A percentile compares a stretch with the other conserved stretches of the same genome.
These are phyloP conservation scores for Psephotus haematonotus DNA, from an alignment of 2,113 vertebrate genomes.

Conservation along the genomic window DNA sequence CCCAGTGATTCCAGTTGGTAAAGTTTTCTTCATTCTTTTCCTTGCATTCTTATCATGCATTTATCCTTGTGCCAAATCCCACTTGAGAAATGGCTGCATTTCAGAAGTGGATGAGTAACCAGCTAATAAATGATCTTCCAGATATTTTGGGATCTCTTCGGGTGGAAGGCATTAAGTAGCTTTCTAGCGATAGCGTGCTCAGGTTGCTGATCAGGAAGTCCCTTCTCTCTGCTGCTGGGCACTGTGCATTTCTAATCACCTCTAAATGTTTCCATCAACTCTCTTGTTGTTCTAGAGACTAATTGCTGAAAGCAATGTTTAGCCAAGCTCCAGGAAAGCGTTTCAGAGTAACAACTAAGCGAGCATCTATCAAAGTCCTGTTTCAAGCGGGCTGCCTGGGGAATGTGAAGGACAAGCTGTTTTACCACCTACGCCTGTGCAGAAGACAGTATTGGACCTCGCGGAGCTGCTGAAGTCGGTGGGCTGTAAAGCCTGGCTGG, in stretches of 20 bases:
- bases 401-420: neutral
- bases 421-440: fast-evolving
- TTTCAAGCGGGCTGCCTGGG: neutral
- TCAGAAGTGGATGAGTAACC: neutral
- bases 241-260: neutral
- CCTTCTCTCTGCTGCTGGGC: neutral
- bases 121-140: neutral
- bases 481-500: fast-evolving
- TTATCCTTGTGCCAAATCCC: neutral
- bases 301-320: neutral
- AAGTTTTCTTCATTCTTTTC: neutral
- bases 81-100: neutral
- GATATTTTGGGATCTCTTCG: neutral
- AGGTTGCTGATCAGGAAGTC: neutral
- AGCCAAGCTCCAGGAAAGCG: neutral
- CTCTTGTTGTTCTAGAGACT: neutral
- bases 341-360: neutral
- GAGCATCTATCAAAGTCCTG: neutral
- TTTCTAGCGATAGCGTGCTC: neutral
- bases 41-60: neutral
- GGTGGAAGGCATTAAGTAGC: neutral
- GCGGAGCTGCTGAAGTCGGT: fast-evolving
- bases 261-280: neutral
- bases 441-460: neutral
- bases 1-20: fast-evolving